Base-by-base conservation (phyloP, 2,797 vertebrate species). In the Lagocephalus sceleratus region DNA sequence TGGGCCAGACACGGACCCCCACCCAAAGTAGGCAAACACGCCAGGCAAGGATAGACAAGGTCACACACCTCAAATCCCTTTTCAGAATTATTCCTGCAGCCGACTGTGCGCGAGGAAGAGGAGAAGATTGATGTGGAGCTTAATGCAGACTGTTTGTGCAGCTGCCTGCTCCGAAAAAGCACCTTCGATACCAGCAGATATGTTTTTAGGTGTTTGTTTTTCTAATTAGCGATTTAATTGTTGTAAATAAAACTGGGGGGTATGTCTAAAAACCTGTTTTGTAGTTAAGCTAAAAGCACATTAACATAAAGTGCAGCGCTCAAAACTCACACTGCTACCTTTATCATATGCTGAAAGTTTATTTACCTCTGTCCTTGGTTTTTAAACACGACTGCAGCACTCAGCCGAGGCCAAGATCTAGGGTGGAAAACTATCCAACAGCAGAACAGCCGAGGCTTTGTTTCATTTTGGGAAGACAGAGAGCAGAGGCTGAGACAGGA, bases 21-120 rank as follows among this genome's bases (percentile, higher is more conserved):
- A 23, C 50, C 25, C 49, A 41, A 42, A 45, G n/a, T 55, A 49
- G 47, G 54, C 45, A 51, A 60, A 56, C 68, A 59, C 44, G 32
- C 25, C 0, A 35, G 48, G 68, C 63, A 86, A 85, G 73, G 82
- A 76, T 71, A 73, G 55, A 41, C 71, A 85, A 84, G 74, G 79
- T 84, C 66, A 66, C 52, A 6, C 51, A 63, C 63, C 68, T 56
- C 48, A 79, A 78, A 79, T 73, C 60, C 66, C 71, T 79, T 54
- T 49, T 54, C 63, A 69, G 63, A 75, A 74, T 70, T 63, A 44
- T 63, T 55, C 39, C 66, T 68, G 73, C 66, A 66, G 54, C 68
- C 76, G 57, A 64, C 57, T 68, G 71, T 68, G 68, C 54, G 75
- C 59, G 63, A 60, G 51, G 54, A 70, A 39, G 58, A 78, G 62